Evolutionary conservation across 2,888 invertebrate genomes (phyloP).

Genomic region (Clusia tigrina): DNA sequence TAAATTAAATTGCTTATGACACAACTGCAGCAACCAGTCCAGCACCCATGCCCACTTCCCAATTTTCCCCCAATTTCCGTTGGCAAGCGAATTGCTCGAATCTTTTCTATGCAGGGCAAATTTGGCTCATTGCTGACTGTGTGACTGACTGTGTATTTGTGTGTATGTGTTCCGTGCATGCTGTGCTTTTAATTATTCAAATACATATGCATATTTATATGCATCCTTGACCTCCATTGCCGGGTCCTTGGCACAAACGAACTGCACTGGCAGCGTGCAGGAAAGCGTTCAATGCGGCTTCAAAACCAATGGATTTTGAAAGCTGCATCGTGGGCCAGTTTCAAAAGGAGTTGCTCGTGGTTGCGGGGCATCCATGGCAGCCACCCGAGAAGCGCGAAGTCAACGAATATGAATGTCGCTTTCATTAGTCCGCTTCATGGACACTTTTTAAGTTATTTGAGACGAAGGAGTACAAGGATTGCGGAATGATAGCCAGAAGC

Average conservation of each 20-base stretch:
- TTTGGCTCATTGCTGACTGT: constrained; percentile 17
- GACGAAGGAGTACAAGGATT: too few relatives aligned
- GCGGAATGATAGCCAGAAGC: too few relatives aligned
- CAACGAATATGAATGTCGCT: too few relatives aligned
- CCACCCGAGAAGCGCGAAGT: too few relatives aligned
- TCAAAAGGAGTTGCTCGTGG: too few relatives aligned
- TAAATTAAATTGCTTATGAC: constrained; percentile 42
- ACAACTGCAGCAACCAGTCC: background rate
- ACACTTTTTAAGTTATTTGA: too few relatives aligned
- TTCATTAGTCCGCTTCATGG: too few relatives aligned
- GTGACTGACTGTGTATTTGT: constrained; percentile 9
- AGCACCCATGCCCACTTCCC: background rate
- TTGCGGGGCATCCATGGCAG: too few relatives aligned
- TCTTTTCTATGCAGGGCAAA: constrained; percentile 26
- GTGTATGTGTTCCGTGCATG: constrained; percentile 2
- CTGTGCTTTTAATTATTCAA: constrained; percentile 24
- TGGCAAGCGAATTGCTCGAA: background rate
- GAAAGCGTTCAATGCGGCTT: too few relatives aligned
- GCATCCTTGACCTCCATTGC: constrained; percentile 33
- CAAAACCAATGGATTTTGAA: too few relatives aligned
- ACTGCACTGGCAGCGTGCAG: too few relatives aligned
- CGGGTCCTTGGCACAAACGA: constrained; percentile 6
- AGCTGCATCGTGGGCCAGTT: too few relatives aligned
- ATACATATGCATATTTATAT: constrained; percentile 20
- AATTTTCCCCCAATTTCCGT: constrained; percentile 11